Conservation (phyloP, 2,888 invertebrate genomes). For the Amphipoea oculea region DNA sequence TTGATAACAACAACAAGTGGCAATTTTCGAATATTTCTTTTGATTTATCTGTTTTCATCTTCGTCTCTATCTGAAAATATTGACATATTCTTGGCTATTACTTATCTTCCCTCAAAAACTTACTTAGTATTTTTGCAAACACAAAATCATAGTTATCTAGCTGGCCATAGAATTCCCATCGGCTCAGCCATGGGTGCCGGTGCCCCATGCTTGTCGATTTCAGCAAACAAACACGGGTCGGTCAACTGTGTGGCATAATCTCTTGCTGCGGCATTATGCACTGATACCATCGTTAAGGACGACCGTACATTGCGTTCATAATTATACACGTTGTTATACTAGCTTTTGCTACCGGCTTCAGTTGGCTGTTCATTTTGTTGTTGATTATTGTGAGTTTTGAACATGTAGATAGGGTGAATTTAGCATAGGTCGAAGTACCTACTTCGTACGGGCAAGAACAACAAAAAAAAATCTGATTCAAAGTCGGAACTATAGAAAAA, state of each 20-base stretch:
- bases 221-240: slow-evolving; percentile 82
- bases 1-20: not conserved
- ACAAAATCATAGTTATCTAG: slow-evolving; percentile 65
- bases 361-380: not conserved
- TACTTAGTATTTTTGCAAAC: slow-evolving; percentile 24
- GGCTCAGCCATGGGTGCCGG: slow-evolving; percentile 45
- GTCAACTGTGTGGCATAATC: slow-evolving; percentile 84
- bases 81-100: not conserved
- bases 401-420: not conserved
- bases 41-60: not conserved
- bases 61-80: not conserved
- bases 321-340: not conserved
- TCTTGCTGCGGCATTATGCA: slow-evolving; percentile 80
- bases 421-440: not conserved
- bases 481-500: not conserved
- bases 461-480: not conserved
- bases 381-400: not conserved
- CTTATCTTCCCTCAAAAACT: not conserved
- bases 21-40: not conserved
- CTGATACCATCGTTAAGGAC: slow-evolving; percentile 76
- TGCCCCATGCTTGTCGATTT: slow-evolving; percentile 70
- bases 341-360: not conserved
- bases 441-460: not conserved
- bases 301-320: slow-evolving; percentile 64
- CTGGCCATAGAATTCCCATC: slow-evolving; percentile 61